Conservation (phyloP, 2,888 invertebrate species). For the Archips crataeganus region DNA sequence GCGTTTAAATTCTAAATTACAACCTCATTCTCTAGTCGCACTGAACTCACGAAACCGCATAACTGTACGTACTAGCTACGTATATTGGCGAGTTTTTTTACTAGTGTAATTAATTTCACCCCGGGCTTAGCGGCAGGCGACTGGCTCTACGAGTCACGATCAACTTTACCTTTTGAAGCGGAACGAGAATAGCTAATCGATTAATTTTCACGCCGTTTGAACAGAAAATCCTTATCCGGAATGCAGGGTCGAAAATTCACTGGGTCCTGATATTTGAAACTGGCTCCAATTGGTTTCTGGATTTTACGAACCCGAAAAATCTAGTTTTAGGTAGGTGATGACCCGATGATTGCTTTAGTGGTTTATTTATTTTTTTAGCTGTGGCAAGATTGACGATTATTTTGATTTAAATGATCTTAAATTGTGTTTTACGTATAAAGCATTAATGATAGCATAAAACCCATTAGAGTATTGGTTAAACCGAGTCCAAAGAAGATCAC, state of each 20-base stretch:
- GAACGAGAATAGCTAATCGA: conserved; percentile 80
- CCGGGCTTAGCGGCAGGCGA: conserved; percentile 61
- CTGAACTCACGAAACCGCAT: conserved; percentile 7
- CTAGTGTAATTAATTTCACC: conserved; percentile 74
- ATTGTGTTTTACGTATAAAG: background rate
- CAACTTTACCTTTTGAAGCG: conserved; percentile 74
- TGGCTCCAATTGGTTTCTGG: conserved; percentile 29
- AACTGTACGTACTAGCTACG: conserved; percentile 13
- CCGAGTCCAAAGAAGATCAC: conserved; percentile 22
- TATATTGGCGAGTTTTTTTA: conserved; percentile 57
- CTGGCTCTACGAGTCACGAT: conserved; percentile 74
- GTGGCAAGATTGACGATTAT: background rate
- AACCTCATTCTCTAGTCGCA: conserved; percentile 21
- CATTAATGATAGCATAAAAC: background rate
- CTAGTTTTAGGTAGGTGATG: background rate
- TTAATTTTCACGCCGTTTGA: conserved; percentile 81
- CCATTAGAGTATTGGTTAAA: conserved; percentile 19
- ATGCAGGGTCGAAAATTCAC: conserved; percentile 56
- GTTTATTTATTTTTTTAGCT: background rate
- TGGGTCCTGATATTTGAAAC: conserved; percentile 36
- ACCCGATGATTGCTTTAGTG: background rate
- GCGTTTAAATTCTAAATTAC: conserved; percentile 33
- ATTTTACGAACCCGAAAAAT: conserved; percentile 25
- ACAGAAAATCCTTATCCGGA: conserved; percentile 66
- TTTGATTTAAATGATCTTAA: background rate